Percentiles rank a stretch among this genome's conserved stretches.
Conservation (phyloP, 2,888 invertebrate genomes). For the Idaea dimidiata region DNA sequence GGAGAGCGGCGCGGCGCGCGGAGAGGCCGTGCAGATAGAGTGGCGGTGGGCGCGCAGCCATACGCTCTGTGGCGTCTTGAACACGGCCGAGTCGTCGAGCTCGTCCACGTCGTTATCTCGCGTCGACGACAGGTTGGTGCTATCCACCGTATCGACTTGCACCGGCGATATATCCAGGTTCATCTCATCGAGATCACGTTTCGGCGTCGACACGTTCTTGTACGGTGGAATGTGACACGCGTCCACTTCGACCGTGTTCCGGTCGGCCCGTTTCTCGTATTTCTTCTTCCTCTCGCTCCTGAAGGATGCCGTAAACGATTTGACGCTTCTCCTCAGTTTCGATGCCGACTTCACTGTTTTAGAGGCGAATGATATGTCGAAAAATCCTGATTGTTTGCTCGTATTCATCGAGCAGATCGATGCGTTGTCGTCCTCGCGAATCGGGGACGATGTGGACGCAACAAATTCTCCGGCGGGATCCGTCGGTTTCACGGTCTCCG, state of each 20-base stretch:
- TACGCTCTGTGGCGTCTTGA: conserved; percentile 70
- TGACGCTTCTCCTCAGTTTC: conserved; percentile 71
- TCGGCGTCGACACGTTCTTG: conserved; percentile 65
- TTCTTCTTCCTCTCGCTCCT: conserved; percentile 77
- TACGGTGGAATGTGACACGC: conserved; percentile 57
- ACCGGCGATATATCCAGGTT: conserved; percentile 69
- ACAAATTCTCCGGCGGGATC: conserved; percentile 69
- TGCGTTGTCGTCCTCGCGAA: conserved; percentile 70
- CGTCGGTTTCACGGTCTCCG: conserved; percentile 66
- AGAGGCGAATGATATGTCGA: conserved; percentile 75
- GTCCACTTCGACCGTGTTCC: conserved; percentile 68
- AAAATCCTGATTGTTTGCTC: conserved; percentile 75
- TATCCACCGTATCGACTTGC: conserved; percentile 73
- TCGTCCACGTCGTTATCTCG: conserved; percentile 55
- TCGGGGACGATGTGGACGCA: conserved; percentile 73
- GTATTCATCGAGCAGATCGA: conserved; percentile 73
- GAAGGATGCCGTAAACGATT: conserved; percentile 77
- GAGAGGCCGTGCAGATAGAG: conserved; percentile 53
- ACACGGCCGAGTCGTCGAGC: conserved; percentile 63
- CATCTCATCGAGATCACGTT: conserved; percentile 61
- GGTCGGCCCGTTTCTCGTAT: conserved; percentile 67
- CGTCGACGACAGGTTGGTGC: conserved; percentile 44
- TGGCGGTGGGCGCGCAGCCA: conserved; percentile 64
- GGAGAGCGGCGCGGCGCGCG: conserved; percentile 30
- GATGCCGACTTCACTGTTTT: conserved; percentile 75